Evolutionary conservation across 2,113 vertebrate species (phyloP).

Genomic region (Elgaria multicarinata): DNA sequence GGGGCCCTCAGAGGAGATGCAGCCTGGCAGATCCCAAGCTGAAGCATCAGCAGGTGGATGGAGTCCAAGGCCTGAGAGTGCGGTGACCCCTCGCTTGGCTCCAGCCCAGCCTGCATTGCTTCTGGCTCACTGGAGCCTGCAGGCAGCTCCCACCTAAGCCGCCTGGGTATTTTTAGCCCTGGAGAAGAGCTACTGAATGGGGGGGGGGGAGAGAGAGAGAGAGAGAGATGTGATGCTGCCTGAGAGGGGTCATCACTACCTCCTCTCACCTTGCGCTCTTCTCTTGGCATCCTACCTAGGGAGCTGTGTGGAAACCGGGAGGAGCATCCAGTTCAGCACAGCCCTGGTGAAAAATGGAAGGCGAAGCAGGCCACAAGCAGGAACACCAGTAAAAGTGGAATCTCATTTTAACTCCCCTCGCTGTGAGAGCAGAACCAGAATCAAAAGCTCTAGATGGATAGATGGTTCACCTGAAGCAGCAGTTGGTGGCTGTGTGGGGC

Average conservation of each 20-base stretch:
- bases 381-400: background rate
- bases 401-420: background rate
- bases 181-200: conserved; percentile 46
- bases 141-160: background rate
- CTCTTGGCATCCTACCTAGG: conserved; percentile 5
- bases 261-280: conserved; percentile 44
- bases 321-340: background rate
- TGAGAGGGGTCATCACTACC: conserved; percentile 1
- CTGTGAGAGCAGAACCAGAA: no score
- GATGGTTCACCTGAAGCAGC: background rate
- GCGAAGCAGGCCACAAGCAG: background rate
- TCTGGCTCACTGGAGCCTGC: background rate
- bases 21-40: background rate
- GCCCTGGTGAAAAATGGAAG: background rate
- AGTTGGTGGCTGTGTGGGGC: background rate
- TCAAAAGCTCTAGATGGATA: background rate
- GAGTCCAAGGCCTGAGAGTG: no score
- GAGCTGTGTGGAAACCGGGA: background rate
- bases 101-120: background rate
- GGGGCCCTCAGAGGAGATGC: background rate
- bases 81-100: background rate
- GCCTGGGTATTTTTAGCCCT: conserved; percentile 68
- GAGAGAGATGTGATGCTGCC: conserved; percentile 4
- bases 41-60: background rate
- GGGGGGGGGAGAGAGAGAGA: no score